Conservation (phyloP, 2,888 invertebrate genomes). For the Colletes collaris region DNA sequence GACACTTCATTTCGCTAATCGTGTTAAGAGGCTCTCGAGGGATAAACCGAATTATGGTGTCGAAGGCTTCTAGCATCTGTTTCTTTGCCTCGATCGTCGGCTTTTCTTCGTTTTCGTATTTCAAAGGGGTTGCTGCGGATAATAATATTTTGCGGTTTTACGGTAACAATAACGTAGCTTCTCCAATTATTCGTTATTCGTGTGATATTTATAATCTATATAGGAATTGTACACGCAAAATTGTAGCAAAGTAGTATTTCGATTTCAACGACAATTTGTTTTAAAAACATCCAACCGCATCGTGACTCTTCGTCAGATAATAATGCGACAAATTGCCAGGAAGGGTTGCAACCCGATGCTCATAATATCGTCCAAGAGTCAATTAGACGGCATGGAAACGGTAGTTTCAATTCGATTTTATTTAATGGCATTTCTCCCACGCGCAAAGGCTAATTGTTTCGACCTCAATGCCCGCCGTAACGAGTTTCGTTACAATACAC, state of each 20-base stretch:
- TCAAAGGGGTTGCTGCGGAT: background rate
- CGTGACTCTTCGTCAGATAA: too few relatives aligned
- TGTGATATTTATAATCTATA: too few relatives aligned
- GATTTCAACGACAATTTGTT: too few relatives aligned
- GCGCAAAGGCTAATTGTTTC: slow-evolving; percentile 69
- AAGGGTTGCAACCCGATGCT: too few relatives aligned
- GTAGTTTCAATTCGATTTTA: slow-evolving; percentile 32
- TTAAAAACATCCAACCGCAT: too few relatives aligned
- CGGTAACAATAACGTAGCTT: background rate
- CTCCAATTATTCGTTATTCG: too few relatives aligned
- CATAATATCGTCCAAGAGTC: background rate
- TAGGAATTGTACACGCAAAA: too few relatives aligned
- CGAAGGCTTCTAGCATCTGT: slow-evolving; percentile 11
- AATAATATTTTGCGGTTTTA: background rate
- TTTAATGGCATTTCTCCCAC: slow-evolving; percentile 21
- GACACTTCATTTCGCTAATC: slow-evolving; percentile 54
- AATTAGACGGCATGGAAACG: slow-evolving; percentile 22
- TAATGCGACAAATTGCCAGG: too few relatives aligned
- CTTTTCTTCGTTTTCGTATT: too few relatives aligned
- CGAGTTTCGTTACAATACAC: slow-evolving; percentile 71
- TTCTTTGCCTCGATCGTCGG: background rate
- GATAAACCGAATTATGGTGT: slow-evolving; percentile 45
- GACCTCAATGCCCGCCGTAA: slow-evolving; percentile 67
- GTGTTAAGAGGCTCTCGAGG: slow-evolving; percentile 51
- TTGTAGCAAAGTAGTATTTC: too few relatives aligned